Evolutionary conservation across 2,113 vertebrate species (phyloP), one percentile per base, ranked within the genome.

Genomic region (Gracilinanus agilis): DNA sequence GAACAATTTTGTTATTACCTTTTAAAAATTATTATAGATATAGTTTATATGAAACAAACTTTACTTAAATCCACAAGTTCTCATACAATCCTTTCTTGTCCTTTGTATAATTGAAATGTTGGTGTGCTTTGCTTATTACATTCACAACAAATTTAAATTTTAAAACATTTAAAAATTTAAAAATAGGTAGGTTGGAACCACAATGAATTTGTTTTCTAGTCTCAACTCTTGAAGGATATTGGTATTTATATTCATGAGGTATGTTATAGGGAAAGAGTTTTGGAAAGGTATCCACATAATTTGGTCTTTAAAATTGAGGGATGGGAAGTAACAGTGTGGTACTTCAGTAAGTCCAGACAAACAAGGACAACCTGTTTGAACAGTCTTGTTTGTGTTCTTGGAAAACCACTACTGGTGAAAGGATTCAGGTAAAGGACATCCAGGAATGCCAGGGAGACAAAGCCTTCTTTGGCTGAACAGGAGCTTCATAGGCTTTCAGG

Each of bases 171-270:
- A 83, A 23, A 7, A 34, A 83, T 83, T 83, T 40, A 83, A 19
- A 40, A 40, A 83, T 83, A 83, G 19, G n/a, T 40, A 21, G n/a
- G 6, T 83, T 83, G 67, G 34, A 40, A 83, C 67, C 19, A 40
- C 95, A 67, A 88, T 67, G 54, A 96, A 55, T 95, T 97, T 98
- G n/a, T 21, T 96, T 88, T 96, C 97, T 90, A 53, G 5, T 94
- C 34, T 1, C 95, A 49, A 83, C 12, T 93, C 96, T 96, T 93
- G 93, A 94, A 90, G 44, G 0, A 92, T 55, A 92, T 92, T 95
- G 29, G 90, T 9, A 90, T 95, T 91, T 55, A 13, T 91, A 13
- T 91, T 94, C n/a, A 94, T 94, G 88, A 97, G 83, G 9, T 55
- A 58, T 95, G 49, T 96, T 97, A 53, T 92, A 94, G 88, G 95